Base-by-base conservation (phyloP, 2,888 invertebrate species). In the Nemoura dubitans region DNA sequence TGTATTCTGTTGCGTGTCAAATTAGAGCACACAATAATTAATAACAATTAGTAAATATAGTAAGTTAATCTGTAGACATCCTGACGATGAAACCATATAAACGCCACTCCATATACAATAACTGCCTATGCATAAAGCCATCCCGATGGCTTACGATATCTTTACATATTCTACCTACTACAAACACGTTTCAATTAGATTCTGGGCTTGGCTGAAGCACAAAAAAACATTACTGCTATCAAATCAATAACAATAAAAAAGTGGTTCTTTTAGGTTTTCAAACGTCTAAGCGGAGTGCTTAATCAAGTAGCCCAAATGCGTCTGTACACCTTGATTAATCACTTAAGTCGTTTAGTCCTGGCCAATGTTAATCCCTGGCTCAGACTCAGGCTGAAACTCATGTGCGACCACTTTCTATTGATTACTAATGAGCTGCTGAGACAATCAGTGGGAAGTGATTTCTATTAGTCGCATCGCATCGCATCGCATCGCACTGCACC, bases 341-440 rank as follows among this genome's bases (percentile, higher is more conserved):
- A 84, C 78, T 78, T 78, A 28, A 27, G 78, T 78, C 26, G 78
- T 78, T 78, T 28, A 78, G 78, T n/a, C 78, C 83, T 1, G 6
- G 83, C 42, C 36, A 42, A 16, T 28, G n/a, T 82, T 36, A 42
- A 83, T 1, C 26, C 59, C 16, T 21, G 59, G 59, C 59, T 59
- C 59, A 59, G 21, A 21, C 59, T 21, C 59, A 1, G n/a, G n/a
- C n/a, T n/a, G n/a, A n/a, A n/a, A 28, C 76, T 28, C 26, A 59
- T 84, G 84, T 76, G 84, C 59, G 16, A 29, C 84, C 28, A 84
- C 59, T 43, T 84, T 84, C 84, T 43, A 84, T 84, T 76, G 83
- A 84, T 59, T 76, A 59, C 84, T 84, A 84, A 84, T 84, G 84
- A 84, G 59, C 84, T 26, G 76, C 27, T 14, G 29, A 76, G 76